phyloP scores from a whole-genome alignment of 2,113 vertebrate species.

The Heloderma charlesbogerti region DNA sequence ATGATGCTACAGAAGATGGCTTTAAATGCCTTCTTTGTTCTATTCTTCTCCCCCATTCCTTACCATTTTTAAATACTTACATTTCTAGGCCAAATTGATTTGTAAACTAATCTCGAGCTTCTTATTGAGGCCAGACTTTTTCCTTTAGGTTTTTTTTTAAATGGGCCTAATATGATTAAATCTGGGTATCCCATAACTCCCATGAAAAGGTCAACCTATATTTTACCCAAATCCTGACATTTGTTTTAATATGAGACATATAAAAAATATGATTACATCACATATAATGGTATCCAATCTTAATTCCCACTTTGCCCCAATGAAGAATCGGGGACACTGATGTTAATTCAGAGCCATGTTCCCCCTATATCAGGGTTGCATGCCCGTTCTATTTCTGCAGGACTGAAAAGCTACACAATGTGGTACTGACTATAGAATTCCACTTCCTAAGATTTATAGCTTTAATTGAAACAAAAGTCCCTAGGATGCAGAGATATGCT shows the following conservation, averaged over 20 bases:
- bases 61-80: constrained; percentile 7
- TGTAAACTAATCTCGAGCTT: constrained; percentile 27
- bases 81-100: not conserved
- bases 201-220: constrained; percentile 12
- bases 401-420: not conserved
- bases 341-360: not conserved
- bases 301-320: not conserved
- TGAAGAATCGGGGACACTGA: not conserved
- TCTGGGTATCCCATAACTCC: not conserved
- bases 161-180: constrained; percentile 17
- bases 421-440: not conserved
- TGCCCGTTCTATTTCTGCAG: not conserved
- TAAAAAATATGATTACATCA: not conserved
- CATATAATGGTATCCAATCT: not conserved
- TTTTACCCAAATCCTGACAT: constrained; percentile 11
- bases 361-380: not conserved
- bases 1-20: constrained; percentile 14
- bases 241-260: constrained; percentile 10
- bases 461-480: not conserved
- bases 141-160: not conserved
- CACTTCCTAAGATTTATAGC: not conserved
- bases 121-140: not conserved
- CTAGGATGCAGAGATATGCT: not conserved
- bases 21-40: constrained; percentile 21
- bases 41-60: not conserved